Percentiles rank a stretch among this genome's conserved stretches.
These are phyloP conservation scores for Crotalus horridus DNA, from an alignment of 2,113 vertebrate species.

Conservation along the genomic window DNA sequence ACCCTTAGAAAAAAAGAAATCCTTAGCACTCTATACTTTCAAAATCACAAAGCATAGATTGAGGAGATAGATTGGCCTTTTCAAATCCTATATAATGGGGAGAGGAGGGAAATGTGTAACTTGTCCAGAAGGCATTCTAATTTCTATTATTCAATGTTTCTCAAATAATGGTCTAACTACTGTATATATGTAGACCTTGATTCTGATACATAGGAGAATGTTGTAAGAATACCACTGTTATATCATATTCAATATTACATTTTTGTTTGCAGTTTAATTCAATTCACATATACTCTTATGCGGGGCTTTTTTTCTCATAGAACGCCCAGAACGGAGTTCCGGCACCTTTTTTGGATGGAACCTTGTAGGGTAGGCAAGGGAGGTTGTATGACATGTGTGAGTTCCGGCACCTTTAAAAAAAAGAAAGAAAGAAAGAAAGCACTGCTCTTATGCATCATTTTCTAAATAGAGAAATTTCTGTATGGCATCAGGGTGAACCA, in stretches of 20 bases:
- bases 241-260: not conserved
- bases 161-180: not conserved
- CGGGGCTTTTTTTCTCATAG: too few species aligned
- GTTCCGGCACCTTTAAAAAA: too few species aligned
- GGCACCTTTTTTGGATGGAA: too few species aligned
- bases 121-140: not conserved
- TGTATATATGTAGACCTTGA: not conserved
- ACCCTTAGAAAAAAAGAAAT: not conserved
- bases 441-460: not conserved
- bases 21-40: not conserved
- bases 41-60: not conserved
- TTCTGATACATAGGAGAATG: not conserved
- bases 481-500: not conserved
- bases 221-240: not conserved
- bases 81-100: not conserved
- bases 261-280: not conserved
- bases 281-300: not conserved
- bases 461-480: not conserved
- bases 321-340: too few species aligned
- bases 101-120: not conserved
- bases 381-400: too few species aligned
- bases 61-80: not conserved
- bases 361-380: too few species aligned
- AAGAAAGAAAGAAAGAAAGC: too few species aligned
- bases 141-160: not conserved